phyloP scores from a whole-genome alignment of 2,797 vertebrate species.

The Anableps anableps region DNA sequence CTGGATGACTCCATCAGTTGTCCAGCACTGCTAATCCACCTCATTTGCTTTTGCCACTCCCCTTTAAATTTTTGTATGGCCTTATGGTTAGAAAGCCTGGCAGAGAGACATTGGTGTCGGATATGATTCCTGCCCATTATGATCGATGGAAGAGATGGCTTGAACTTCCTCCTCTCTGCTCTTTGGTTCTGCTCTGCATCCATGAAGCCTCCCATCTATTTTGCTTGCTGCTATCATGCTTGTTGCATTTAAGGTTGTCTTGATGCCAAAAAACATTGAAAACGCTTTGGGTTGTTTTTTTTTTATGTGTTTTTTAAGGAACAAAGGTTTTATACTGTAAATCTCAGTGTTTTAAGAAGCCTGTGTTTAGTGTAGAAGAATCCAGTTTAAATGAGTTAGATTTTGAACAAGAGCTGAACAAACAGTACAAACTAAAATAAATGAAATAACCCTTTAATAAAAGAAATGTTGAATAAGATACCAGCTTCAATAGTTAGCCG shows the following conservation, averaged over 20 bases:
- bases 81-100: too few relatives aligned
- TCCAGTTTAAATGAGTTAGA: background rate
- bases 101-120: too few relatives aligned
- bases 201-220: background rate
- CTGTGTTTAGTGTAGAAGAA: background rate
- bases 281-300: background rate
- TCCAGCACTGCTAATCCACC: background rate
- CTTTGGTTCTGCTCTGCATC: background rate
- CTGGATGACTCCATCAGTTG: background rate
- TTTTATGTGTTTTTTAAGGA: background rate
- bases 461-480: background rate
- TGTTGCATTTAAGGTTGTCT: too few relatives aligned
- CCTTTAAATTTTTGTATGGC: background rate
- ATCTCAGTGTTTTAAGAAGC: background rate
- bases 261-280: too few relatives aligned
- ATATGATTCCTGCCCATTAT: background rate
- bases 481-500: background rate
- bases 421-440: background rate
- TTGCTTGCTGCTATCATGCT: too few relatives aligned
- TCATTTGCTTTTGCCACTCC: background rate
- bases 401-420: background rate
- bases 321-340: background rate
- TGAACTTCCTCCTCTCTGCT: background rate
- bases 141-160: background rate
- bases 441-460: background rate